Evolutionary conservation across 1,140 invertebrate genomes (phyloP), one percentile per base, ranked within the genome.

Genomic region (Acromyrmex charruanus): DNA sequence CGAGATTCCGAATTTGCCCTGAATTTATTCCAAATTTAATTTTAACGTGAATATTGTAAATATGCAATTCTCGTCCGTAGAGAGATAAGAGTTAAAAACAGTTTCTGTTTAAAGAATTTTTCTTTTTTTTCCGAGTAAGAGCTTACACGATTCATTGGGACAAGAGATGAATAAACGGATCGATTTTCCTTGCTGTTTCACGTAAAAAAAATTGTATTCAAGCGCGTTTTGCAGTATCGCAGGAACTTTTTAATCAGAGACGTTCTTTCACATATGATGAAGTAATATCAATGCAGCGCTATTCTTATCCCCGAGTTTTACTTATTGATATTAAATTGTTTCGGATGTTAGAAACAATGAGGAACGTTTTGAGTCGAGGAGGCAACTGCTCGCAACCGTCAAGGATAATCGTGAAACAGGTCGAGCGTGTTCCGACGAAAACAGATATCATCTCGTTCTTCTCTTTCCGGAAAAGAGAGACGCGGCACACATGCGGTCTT

Each of bases 371-470:
- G 25, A 44, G 35, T 49, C 21, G 44, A 28, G 55, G 21, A 14
- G 59, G 28, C 39, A 79, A 84, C 18, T n/a, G 69, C 51, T 82
- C 55, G 35, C 55, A 25, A 59, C 39, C 68, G 35, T 84, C 69
- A 51, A 49, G 39, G 55, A 84, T 84, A 74, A 84, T 84, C 80
- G 55, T n/a, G 39, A 84, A 82, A 72, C 66, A 81, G 39, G 55
- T 82, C 68, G 68, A 84, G 80, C 55, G 80, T 84, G 18, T 74
- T 18, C 69, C 39, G 55, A 51, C 25, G 55, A 84, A 84, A 84
- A 51, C 69, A 75, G 39, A 84, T 61, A 71, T 16, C 35, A 55
- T 51, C 69, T 61, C 28, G 31, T n/a, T 74, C 28, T 28, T 74
- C 25, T 28, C 25, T 58, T 81, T 58, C 21, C 6, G 12, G 7